phyloP scores from a whole-genome alignment of 1,140 invertebrate species.

The Trinorchestia longiramus region DNA sequence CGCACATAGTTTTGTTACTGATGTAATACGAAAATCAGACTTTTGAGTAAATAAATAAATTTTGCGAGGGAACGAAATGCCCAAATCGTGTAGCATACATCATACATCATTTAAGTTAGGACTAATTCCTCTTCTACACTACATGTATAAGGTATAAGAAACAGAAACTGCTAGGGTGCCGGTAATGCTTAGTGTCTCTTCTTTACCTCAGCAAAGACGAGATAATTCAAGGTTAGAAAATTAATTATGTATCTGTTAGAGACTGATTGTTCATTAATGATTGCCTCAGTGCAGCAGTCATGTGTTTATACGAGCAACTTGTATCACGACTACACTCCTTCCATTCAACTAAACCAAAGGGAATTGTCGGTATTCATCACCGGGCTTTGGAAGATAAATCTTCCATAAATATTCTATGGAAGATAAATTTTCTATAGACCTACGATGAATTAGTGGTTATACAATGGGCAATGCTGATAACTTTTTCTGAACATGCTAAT shows the following conservation, averaged over 20 bases:
- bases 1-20: background rate
- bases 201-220: background rate
- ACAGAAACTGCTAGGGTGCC: background rate
- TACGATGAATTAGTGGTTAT: background rate
- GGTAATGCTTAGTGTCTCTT: background rate
- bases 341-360: background rate
- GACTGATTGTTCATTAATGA: too few species aligned
- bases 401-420: too few species aligned
- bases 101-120: conserved; percentile 9
- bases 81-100: conserved; percentile 1
- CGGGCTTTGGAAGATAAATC: background rate
- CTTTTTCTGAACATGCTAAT: background rate
- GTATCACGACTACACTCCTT: background rate
- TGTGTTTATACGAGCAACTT: background rate
- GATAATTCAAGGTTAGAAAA: background rate
- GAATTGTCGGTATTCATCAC: too few species aligned
- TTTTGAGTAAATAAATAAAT: conserved; percentile 50
- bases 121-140: background rate
- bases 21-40: background rate
- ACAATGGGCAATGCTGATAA: background rate
- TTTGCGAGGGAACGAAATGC: conserved; percentile 23
- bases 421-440: background rate
- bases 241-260: background rate
- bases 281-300: too few species aligned
- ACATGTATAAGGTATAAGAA: background rate